Evolutionary conservation across 2,113 vertebrate genomes (phyloP).

Genomic region (Henicopernis longicauda): DNA sequence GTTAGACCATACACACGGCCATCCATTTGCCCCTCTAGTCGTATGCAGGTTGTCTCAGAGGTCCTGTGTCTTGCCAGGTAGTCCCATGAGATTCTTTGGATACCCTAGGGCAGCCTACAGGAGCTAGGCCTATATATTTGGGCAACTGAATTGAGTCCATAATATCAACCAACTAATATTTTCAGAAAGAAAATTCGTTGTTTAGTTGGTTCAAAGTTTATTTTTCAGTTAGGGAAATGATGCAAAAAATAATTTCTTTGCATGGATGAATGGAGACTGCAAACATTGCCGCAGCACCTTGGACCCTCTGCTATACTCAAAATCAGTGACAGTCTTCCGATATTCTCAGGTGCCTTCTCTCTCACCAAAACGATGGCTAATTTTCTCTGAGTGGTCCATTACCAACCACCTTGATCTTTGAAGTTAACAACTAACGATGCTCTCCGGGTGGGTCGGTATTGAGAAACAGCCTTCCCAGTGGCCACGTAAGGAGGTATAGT

Average conservation of each 20-base stretch:
- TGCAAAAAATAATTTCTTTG: background rate
- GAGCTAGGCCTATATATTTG: background rate
- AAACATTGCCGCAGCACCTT: background rate
- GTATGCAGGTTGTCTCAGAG: background rate
- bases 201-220: background rate
- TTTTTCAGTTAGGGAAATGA: background rate
- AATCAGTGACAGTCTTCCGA: background rate
- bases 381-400: background rate
- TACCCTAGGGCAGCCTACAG: background rate
- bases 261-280: background rate
- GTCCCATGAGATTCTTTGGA: background rate
- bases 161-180: background rate
- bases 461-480: background rate
- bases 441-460: accelerated
- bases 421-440: background rate
- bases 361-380: accelerated
- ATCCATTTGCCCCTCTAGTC: background rate
- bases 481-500: background rate
- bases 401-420: background rate
- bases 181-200: background rate
- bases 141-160: background rate
- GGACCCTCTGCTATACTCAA: background rate
- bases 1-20: background rate
- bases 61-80: background rate
- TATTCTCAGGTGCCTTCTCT: background rate